A percentile compares a stretch with the other conserved stretches of the same genome.
These are phyloP conservation scores for Anthrax anthrax DNA, from an alignment of 2,888 invertebrate species.

Conservation along the genomic window DNA sequence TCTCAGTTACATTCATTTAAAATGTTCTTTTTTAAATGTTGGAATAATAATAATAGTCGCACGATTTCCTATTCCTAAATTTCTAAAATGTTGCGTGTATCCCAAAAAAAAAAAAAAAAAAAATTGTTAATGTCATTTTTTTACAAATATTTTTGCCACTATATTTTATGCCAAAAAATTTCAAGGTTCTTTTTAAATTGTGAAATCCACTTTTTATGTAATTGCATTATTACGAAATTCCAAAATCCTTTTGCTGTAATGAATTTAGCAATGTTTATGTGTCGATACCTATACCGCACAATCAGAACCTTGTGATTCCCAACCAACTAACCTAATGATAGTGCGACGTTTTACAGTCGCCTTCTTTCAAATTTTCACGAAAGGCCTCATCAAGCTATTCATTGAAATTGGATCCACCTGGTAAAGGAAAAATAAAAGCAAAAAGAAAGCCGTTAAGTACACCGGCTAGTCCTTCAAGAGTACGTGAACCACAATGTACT, in stretches of 20 bases:
- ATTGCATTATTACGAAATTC: not conserved
- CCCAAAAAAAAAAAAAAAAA: no score
- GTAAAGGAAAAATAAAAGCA: conserved; percentile 73
- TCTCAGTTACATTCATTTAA: not conserved
- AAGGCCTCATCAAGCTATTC: conserved; percentile 96
- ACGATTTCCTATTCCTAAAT: not conserved
- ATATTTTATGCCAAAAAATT: no score
- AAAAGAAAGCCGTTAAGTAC: conserved; percentile 86
- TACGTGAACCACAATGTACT: conserved; percentile 82
- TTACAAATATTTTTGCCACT: no score
- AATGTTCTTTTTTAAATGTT: not conserved
- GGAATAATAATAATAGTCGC: not conserved
- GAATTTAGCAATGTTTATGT: conserved; percentile 6
- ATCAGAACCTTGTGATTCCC: conserved; percentile 37
- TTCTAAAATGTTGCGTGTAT: no score
- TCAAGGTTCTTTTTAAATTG: no score
- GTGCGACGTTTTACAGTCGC: conserved; percentile 73
- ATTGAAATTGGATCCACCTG: conserved; percentile 80
- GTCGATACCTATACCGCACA: conserved; percentile 26
- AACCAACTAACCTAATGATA: conserved; percentile 39
- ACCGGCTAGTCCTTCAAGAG: conserved; percentile 75
- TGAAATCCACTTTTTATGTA: no score
- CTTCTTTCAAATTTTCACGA: conserved; percentile 93
- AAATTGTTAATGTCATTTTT: no score
- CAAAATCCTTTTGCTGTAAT: not conserved